Base-by-base conservation (phyloP, 92 coral and sea anemone species). In the Zoanthus sansibaricus region DNA sequence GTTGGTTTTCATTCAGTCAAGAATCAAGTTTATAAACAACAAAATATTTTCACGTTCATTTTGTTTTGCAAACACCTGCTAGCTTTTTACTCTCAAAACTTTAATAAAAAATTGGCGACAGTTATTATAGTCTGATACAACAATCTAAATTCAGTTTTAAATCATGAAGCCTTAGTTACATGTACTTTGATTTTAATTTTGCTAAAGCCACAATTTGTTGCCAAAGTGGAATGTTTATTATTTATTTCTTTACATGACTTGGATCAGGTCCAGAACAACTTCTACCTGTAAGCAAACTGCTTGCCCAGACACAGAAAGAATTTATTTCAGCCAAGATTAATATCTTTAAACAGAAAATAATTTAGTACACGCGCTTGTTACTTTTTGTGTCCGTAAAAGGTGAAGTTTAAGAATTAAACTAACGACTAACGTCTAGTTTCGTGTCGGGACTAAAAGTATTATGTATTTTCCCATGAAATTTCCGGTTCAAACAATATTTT, bases 261-360 rank as follows among this genome's bases (percentile, higher is more conserved):
- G 74, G 74, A 69, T 69, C 33, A 69, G 10, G 31, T 69, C 74
- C 74, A 69, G 74, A 62, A 62, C 5, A 62, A 62, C 7, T 49
- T 49, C 10, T 49, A 49, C 55, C 55, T 49, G 9, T 49, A 11
- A 49, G 55, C 9, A 49, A 49, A 49, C 7, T 49, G 55, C 55
- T 49, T 49, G 55, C 12, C 55, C 55, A 49, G 55, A 11, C 55
- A 49, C 55, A 49, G 55, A 49, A 1, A 49, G 55, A 49, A 6
- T 49, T 49, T 49, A 11, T 49, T 49, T 49, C 7, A 49, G 10
- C 7, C 10, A 49, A 49, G 55, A 49, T 49, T 49, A 25, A 25
- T 25, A 25, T 11, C 7, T 37, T 37, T 37, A 37, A 37, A 49
- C 5, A 5, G 12, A 49, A 49, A 9, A 49, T 49, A 49, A 49